Evolutionary conservation across 2,797 vertebrate genomes (phyloP), one percentile per base, ranked within the genome.

Genomic region (Tolypeutes matacus): DNA sequence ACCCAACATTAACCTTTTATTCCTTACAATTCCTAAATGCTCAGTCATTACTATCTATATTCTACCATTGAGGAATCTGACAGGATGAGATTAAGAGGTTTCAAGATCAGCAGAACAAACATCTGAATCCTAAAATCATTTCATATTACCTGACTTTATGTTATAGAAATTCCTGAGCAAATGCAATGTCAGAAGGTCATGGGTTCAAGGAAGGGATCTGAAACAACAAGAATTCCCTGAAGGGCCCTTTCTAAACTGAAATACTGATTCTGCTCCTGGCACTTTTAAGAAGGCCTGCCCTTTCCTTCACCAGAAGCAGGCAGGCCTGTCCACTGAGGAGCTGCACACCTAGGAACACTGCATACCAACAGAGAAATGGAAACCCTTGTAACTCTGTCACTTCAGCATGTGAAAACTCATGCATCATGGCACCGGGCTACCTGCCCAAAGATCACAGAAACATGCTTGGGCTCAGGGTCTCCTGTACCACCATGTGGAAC

Each of bases 1-100:
- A 46, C 46, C 39, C 39, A 39, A 39, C 34, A 69, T 39, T 58
- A 75, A 86, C 56, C 46, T 53, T 64, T 88, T 93, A 58, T 85
- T 83, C 92, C 76, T 69, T 80, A 67, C 12, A 93, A n/a, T 72
- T 86, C 58, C 80, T 86, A 91, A 94, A 95, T n/a, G 62, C 15
- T 58, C 65, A 49, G n/a, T 69, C 75, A 83, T 69, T 69, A 76
- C 64, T 25, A 76, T 46, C 12, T 49, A 53, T 20, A 42, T 36
- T 46, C 9, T 46, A 89, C 49, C 8, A 84, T 0, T 7, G 51
- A 78, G 46, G 42, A 96, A 91, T 58, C n/a, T 36, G 42, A 73
- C 73, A 23, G 34, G 11, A 46, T 34, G 49, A 11, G 3, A 27
- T 78, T 75, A 81, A 94, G 65, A 87, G 31, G 88, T 36, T 80